Evolutionary conservation across 1,140 invertebrate species (phyloP), one percentile per base, ranked within the genome.

Genomic region (Cecropterus lyciades): DNA sequence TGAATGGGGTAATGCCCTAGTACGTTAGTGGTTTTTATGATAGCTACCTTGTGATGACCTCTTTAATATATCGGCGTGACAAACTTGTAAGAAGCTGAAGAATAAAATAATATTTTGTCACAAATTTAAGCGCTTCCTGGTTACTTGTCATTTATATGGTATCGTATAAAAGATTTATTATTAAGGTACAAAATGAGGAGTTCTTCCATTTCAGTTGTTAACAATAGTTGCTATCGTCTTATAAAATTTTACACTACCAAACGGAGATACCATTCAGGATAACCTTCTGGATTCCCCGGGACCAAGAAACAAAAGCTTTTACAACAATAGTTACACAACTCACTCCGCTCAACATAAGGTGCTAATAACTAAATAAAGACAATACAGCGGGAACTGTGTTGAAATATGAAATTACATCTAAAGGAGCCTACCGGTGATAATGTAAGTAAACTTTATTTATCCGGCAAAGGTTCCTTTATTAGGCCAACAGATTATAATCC

Each of bases 381-480:
- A 51, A 62, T 62, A 42, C 59, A 51, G 14, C 16, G 43, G 11
- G 33, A 24, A 51, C 15, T 7, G 59, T 49, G 27, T 46, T 69
- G 62, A 69, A 69, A 69, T 65, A 69, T 69, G 60, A 69, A 59
- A 69, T 69, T 69, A 69, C 62, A 59, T 64, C 49, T 60, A 63
- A 64, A 60, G 16, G 63, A 48, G 63, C 15, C 46, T 48, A 56
- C 52, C 42, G 42, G 37, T 59, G 67, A 69, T 69, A 55, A 68
- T 68, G 49, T 57, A 57, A 69, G 57, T 69, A 64, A 69, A 69
- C 53, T 69, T 69, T 65, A 69, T 69, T 69, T 69, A 69, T 69
- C 46, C 60, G 56, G 30, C 53, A 52, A 57, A 67, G 59, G 69
- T 71, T 60, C 65, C 69, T 71, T 71, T 71, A 71, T 71, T 67